Evolutionary conservation across 2,797 vertebrate genomes (phyloP).

Genomic region (Lacerta bilineata): DNA sequence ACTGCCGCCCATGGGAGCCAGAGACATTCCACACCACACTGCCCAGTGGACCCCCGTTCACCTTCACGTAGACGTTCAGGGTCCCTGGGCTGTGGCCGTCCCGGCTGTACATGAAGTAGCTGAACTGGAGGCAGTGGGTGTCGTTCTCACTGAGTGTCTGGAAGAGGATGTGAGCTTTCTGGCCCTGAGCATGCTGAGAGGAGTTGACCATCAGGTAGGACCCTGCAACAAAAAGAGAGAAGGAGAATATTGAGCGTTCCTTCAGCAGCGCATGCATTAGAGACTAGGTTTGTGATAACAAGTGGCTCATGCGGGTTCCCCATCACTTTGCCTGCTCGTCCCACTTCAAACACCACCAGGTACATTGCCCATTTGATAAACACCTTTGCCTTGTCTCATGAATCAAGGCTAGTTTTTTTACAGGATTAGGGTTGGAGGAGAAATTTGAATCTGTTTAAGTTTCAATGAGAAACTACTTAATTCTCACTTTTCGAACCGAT

Average conservation of each 20-base stretch:
- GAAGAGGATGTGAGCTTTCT: constrained; percentile 89
- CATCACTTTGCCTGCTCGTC: neutral
- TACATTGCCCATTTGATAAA: neutral
- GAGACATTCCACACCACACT: constrained; percentile 91
- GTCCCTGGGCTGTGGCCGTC: constrained; percentile 92
- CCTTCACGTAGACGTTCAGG: constrained; percentile 88
- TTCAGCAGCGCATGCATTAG: neutral
- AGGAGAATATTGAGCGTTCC: neutral
- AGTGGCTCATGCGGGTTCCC: neutral
- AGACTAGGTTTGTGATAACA: neutral
- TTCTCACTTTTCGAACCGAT: too few relatives aligned
- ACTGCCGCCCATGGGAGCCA: constrained; percentile 90
- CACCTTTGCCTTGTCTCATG: neutral
- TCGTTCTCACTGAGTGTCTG: constrained; percentile 94
- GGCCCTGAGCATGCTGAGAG: constrained; percentile 89
- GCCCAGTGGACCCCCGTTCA: constrained; percentile 90
- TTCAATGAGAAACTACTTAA: too few relatives aligned
- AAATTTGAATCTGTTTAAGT: too few relatives aligned
- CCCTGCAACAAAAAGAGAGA: constrained; percentile 74
- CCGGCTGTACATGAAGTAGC: constrained; percentile 94
- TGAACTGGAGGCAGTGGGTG: constrained; percentile 98
- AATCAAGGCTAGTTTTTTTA: too few relatives aligned
- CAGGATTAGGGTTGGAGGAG: too few relatives aligned
- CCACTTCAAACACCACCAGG: too few relatives aligned
- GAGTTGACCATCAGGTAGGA: constrained; percentile 97